Conservation (phyloP, 2,797 vertebrate species). For the Distichodus sexfasciatus region DNA sequence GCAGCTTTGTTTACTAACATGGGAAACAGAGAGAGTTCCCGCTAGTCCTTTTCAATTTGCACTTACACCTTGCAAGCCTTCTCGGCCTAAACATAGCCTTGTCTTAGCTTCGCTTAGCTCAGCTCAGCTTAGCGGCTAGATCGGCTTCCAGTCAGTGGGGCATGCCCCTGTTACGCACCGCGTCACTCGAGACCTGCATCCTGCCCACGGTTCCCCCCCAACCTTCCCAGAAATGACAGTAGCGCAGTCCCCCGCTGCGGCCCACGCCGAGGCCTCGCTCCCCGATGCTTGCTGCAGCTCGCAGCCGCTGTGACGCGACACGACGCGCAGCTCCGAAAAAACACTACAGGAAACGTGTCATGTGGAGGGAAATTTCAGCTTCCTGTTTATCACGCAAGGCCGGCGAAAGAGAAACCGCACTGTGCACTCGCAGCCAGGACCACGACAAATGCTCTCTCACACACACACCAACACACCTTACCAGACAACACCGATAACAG, state of each 20-base stretch:
- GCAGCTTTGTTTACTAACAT: conserved; percentile 9
- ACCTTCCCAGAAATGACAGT: conserved; percentile 60
- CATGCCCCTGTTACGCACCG: conserved; percentile 71
- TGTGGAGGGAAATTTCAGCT: conserved; percentile 75
- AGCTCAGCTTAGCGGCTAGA: not conserved
- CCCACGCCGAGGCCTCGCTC: conserved; percentile 61
- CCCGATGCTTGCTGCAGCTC: too few relatives aligned
- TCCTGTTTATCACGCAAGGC: conserved; percentile 63
- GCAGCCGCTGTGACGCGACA: too few relatives aligned
- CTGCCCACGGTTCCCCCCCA: conserved; percentile 63
- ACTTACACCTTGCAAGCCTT: not conserved
- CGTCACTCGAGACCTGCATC: conserved; percentile 72
- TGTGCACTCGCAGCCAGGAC: not conserved
- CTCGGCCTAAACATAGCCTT: too few relatives aligned
- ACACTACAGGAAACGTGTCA: conserved; percentile 81
- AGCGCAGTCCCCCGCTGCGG: conserved; percentile 43
- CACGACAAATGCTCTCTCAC: not conserved
- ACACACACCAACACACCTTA: not conserved
- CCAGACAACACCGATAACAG: too few relatives aligned
- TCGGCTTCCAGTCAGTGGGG: conserved; percentile 61
- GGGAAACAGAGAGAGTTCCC: conserved; percentile 1
- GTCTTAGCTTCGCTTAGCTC: too few relatives aligned
- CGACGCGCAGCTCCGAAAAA: conserved; percentile 43
- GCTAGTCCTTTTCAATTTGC: not conserved
- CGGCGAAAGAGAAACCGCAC: conserved; percentile 50